Evolutionary conservation across 2,797 vertebrate species (phyloP).

Genomic region (Schizopygopsis pylzovi): DNA sequence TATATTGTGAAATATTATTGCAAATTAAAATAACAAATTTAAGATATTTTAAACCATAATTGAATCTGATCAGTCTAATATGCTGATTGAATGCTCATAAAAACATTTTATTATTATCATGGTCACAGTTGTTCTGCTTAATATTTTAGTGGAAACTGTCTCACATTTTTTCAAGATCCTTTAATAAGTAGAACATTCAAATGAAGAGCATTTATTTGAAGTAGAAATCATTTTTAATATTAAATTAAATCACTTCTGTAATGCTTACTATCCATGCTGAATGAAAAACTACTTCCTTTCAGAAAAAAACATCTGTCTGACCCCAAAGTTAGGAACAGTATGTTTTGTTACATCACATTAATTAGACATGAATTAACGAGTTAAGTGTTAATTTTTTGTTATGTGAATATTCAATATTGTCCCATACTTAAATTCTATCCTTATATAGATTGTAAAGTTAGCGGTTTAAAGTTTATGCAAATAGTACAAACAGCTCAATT

Average conservation of each 20-base stretch:
- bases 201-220: not conserved
- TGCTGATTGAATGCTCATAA: not conserved
- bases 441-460: too few relatives aligned
- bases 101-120: not conserved
- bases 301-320: too few relatives aligned
- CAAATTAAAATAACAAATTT: too few relatives aligned
- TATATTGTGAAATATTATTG: not conserved
- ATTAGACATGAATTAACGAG: too few relatives aligned
- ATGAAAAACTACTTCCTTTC: not conserved
- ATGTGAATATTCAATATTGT: not conserved
- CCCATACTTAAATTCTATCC: too few relatives aligned
- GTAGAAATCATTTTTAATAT: not conserved
- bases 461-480: too few relatives aligned
- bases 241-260: not conserved
- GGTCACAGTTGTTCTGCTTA: not conserved
- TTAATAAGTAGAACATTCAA: not conserved
- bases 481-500: too few relatives aligned
- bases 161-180: not conserved
- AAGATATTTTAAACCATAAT: not conserved
- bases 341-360: too few relatives aligned
- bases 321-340: too few relatives aligned
- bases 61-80: not conserved
- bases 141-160: not conserved
- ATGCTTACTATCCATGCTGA: not conserved
- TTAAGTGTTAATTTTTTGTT: not conserved